phyloP scores from a whole-genome alignment of 2,797 vertebrate genomes.

The Cossypha polioptera region DNA sequence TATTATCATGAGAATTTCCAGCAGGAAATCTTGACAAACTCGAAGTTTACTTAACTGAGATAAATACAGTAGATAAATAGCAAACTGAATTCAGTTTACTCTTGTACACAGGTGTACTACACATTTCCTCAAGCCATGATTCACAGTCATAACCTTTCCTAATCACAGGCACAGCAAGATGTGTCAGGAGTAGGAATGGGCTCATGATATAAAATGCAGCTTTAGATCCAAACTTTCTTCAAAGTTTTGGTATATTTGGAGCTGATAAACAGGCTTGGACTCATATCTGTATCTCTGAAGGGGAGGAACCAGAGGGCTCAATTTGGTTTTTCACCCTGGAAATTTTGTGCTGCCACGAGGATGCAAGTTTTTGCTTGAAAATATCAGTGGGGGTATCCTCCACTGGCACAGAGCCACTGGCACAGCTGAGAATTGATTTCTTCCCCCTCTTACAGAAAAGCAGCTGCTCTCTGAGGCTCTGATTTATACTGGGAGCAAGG shows the following conservation, averaged over 20 bases:
- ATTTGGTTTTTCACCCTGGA: background rate
- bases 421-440: constrained; percentile 37
- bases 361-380: background rate
- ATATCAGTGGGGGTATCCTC: constrained; percentile 10
- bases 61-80: constrained; percentile 74
- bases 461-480: background rate
- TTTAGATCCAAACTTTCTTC: constrained; percentile 21
- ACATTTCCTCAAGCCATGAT: constrained; percentile 61
- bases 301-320: background rate
- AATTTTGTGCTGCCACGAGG: background rate
- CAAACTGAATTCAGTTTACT: constrained; percentile 68
- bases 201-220: constrained; percentile 11
- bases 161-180: constrained; percentile 63
- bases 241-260: background rate
- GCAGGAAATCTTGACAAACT: constrained; percentile 73
- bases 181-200: constrained; percentile 20
- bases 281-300: background rate
- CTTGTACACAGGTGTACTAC: constrained; percentile 65
- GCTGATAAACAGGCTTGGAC: background rate
- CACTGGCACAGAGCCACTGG: background rate
- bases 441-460: background rate
- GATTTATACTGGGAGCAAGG: constrained; percentile 17
- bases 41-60: constrained; percentile 72
- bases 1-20: constrained; percentile 71
- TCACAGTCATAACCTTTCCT: constrained; percentile 67